Conservation (phyloP, 2,113 vertebrate genomes). For the Crypturellus undulatus region DNA sequence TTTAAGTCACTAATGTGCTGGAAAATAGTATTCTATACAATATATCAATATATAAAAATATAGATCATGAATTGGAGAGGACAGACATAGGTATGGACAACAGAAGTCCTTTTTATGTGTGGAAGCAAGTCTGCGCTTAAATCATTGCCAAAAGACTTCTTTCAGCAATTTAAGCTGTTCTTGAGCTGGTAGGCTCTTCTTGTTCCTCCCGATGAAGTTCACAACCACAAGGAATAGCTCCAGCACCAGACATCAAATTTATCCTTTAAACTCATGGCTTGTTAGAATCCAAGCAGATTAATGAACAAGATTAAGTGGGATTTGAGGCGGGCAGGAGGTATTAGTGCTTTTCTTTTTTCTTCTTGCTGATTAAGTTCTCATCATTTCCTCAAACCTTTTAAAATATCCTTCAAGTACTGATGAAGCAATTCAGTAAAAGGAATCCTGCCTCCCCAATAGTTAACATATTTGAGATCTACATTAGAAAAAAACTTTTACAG, state of each 20-base stretch:
- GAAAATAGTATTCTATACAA: background rate
- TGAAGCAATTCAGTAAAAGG: background rate
- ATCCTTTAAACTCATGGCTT: background rate
- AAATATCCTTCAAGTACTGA: background rate
- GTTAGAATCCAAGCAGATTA: background rate
- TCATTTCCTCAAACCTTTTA: background rate
- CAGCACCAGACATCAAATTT: background rate
- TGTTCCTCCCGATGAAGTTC: background rate
- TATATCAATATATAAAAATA: background rate
- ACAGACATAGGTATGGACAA: background rate
- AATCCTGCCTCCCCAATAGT: background rate
- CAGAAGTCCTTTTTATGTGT: background rate
- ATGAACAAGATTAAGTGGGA: background rate
- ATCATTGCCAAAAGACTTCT: background rate
- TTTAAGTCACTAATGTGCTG: background rate
- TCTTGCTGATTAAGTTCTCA: background rate
- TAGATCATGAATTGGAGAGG: background rate
- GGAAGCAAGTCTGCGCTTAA: background rate
- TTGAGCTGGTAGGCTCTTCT: background rate
- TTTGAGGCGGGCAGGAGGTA: background rate
- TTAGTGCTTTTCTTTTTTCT: background rate
- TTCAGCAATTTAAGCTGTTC: background rate
- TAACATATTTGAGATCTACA: background rate
- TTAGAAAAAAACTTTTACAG: slow-evolving; percentile 3
- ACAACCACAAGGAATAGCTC: background rate